Conservation (phyloP, 2,797 vertebrate species). For the Mormyrops attenuatus region DNA sequence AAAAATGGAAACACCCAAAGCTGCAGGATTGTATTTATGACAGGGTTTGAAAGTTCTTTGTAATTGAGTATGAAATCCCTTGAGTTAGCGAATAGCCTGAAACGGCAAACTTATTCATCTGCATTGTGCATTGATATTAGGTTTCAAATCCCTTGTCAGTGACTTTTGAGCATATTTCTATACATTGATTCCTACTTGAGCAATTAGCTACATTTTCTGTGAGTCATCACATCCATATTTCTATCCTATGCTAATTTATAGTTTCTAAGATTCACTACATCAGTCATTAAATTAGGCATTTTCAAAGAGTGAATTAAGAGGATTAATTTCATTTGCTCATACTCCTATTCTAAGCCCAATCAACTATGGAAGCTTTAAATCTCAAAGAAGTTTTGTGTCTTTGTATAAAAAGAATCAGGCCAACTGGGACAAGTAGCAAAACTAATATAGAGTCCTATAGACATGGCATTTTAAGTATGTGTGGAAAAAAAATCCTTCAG, state of each 20-base stretch:
- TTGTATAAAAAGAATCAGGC: background rate
- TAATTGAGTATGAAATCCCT: background rate
- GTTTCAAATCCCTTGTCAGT: background rate
- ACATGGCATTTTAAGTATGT: background rate
- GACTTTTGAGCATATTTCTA: background rate
- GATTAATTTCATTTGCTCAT: constrained; percentile 16
- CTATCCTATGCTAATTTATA: constrained; percentile 6
- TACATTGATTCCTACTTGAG: background rate
- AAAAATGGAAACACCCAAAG: background rate
- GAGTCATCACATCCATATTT: background rate
- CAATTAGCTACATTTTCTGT: constrained; percentile 4
- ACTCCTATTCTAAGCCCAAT: background rate
- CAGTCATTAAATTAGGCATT: constrained; percentile 19
- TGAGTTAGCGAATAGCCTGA: background rate
- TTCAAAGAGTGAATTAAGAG: constrained; percentile 19
- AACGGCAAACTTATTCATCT: background rate
- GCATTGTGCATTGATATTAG: background rate
- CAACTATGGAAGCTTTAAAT: constrained; percentile 7
- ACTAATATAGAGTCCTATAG: background rate
- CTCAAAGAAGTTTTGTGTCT: background rate
- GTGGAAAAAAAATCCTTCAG: background rate
- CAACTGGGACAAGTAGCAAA: background rate
- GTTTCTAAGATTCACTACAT: constrained; percentile 13
- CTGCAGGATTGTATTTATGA: background rate
- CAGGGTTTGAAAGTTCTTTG: background rate